phyloP scores from a whole-genome alignment of 2,888 invertebrate genomes.

The Pachydiplax longipennis region DNA sequence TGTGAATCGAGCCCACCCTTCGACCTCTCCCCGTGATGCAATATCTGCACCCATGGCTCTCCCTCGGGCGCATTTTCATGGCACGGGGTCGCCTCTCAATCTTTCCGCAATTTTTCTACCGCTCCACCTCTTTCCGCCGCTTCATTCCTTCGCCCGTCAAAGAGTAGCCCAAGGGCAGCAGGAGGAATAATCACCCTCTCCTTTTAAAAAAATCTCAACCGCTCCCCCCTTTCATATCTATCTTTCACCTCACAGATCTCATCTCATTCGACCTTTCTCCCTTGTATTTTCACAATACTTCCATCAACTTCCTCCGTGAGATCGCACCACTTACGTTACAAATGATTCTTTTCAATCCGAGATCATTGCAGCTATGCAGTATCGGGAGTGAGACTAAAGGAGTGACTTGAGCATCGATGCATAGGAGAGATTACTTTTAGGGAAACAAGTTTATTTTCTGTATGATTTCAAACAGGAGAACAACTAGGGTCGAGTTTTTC shows the following conservation, averaged over 20 bases:
- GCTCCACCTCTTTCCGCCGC: not conserved
- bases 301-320: not conserved
- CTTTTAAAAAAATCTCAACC: not conserved
- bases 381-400: too few species aligned
- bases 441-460: too few species aligned
- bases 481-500: too few species aligned
- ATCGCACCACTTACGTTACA: not conserved
- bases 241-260: not conserved
- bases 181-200: conserved; percentile 20
- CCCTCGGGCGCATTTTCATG: not conserved
- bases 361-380: too few species aligned
- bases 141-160: not conserved
- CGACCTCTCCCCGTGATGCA: not conserved
- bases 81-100: conserved; percentile 24
- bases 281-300: not conserved
- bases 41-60: conserved; percentile 14
- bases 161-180: not conserved
- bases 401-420: too few species aligned
- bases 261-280: not conserved
- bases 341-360: too few species aligned
- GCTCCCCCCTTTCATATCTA: not conserved
- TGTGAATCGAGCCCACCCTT: not conserved
- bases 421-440: too few species aligned
- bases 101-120: conserved; percentile 21
- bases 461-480: too few species aligned